Evolutionary conservation across 1,140 invertebrate genomes (phyloP).

Genomic region (Melanaphis sacchari): DNA sequence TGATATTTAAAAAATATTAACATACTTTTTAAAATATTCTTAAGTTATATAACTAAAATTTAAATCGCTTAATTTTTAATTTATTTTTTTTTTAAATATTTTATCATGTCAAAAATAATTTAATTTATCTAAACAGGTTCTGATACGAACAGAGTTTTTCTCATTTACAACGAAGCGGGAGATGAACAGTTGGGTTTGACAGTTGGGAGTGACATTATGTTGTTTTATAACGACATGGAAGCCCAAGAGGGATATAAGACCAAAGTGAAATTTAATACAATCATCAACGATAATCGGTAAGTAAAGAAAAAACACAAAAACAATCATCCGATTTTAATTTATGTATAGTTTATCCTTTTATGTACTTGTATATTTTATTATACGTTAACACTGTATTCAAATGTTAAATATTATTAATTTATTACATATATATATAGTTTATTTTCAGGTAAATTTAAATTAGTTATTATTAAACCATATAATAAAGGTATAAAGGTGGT

Average conservation of each 20-base stretch:
- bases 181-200: constrained; percentile 77
- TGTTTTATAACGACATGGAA: constrained; percentile 70
- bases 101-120: not conserved
- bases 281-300: constrained; percentile 75
- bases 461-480: no score
- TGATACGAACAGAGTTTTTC: constrained; percentile 64
- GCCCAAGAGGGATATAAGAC: constrained; percentile 68
- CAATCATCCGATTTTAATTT: not conserved
- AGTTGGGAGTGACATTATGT: constrained; percentile 71
- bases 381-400: not conserved
- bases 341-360: not conserved
- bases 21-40: not conserved
- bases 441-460: no score
- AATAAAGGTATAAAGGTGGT: no score
- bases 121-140: not conserved
- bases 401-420: not conserved
- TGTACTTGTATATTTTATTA: not conserved
- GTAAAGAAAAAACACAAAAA: constrained; percentile 60
- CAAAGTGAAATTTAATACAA: constrained; percentile 70
- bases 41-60: no score
- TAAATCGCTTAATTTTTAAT: no score
- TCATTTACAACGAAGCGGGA: constrained; percentile 77
- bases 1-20: not conserved
- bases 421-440: no score
- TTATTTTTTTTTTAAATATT: not conserved